phyloP scores from a whole-genome alignment of 2,113 vertebrate species.

The Sturnira hondurensis region DNA sequence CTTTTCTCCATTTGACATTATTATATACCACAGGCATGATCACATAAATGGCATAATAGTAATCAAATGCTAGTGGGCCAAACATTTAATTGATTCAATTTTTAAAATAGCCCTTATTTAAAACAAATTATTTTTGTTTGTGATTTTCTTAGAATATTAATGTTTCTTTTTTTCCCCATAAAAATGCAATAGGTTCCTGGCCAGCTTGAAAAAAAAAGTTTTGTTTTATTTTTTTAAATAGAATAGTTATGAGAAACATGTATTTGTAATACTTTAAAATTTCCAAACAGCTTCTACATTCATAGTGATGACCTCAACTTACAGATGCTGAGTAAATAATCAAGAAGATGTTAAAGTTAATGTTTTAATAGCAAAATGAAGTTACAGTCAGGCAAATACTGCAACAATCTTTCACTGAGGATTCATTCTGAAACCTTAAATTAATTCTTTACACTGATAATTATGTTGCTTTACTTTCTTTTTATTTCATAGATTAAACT shows the following conservation, averaged over 20 bases:
- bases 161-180: background rate
- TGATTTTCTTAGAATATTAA: background rate
- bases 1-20: background rate
- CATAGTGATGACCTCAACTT: background rate
- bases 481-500: background rate
- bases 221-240: background rate
- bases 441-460: background rate
- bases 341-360: background rate
- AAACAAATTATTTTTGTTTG: background rate
- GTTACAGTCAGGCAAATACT: background rate
- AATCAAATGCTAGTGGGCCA: background rate
- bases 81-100: background rate
- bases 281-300: background rate
- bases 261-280: background rate
- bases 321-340: background rate
- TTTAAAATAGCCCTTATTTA: background rate
- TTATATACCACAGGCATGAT: background rate
- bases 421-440: background rate
- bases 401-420: background rate
- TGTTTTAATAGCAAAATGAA: constrained; percentile 8
- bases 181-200: background rate
- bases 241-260: background rate
- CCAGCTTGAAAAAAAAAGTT: background rate
- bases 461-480: background rate
- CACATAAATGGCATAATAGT: background rate